A percentile compares a stretch with the other conserved stretches of the same genome.
These are phyloP conservation scores for Pristionchus mayeri DNA, from an alignment of 2,888 invertebrate genomes.

Conservation along the genomic window DNA sequence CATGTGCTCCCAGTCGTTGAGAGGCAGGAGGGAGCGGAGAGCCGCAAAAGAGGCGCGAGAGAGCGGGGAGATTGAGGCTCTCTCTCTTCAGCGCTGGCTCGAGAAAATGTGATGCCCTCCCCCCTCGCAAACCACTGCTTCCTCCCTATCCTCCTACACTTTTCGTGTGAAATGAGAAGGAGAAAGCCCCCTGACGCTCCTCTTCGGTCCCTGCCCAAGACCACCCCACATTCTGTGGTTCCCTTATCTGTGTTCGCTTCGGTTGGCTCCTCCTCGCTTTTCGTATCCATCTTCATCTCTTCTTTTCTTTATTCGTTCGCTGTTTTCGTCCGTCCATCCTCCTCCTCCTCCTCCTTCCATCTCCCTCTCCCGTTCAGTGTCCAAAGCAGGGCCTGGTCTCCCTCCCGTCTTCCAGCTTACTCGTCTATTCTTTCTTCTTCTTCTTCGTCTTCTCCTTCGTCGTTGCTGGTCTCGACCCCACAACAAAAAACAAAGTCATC, in stretches of 20 bases:
- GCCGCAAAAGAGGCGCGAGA: neutral
- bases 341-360: neutral
- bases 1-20: conserved; percentile 41
- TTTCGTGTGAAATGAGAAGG: neutral
- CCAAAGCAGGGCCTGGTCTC: neutral
- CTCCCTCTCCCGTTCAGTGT: neutral
- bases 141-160: conserved; percentile 29
- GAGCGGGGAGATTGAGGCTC: neutral
- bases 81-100: neutral
- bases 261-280: neutral
- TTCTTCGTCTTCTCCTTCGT: neutral
- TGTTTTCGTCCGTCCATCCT: neutral
- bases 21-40: neutral
- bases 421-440: conserved; percentile 33
- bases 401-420: conserved; percentile 12
- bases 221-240: neutral
- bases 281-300: conserved; percentile 43
- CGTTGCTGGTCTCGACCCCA: neutral
- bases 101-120: conserved; percentile 29
- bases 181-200: neutral
- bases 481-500: conserved; percentile 45
- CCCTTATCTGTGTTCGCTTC: neutral
- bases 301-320: conserved; percentile 41
- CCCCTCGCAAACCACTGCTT: neutral
- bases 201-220: neutral